These are phyloP conservation scores for Enteromius paludinosus DNA, from an alignment of 2,797 vertebrate genomes.

Conservation along the genomic window DNA sequence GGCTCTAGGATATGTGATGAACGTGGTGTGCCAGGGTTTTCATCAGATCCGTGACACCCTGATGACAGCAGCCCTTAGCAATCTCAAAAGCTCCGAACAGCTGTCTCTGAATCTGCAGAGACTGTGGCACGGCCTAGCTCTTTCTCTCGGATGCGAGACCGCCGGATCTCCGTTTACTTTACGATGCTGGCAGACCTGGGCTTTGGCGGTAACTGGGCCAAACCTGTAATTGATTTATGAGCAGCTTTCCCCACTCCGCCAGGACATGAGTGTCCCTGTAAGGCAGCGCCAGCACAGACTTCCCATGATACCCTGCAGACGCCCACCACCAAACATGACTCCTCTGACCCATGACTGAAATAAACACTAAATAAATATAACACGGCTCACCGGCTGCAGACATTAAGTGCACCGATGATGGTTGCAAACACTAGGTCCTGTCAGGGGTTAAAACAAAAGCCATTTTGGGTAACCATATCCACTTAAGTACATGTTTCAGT, in stretches of 20 bases:
- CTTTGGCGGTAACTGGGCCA: conserved; percentile 60
- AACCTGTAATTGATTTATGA: conserved; percentile 72
- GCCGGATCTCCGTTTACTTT: conserved; percentile 56
- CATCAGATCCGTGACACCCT: conserved; percentile 67
- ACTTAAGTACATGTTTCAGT: neutral
- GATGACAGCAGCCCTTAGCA: conserved; percentile 72
- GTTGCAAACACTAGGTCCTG: neutral
- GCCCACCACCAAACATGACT: conserved; percentile 1
- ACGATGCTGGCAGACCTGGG: conserved; percentile 57
- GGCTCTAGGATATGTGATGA: conserved; percentile 53
- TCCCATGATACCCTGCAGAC: conserved; percentile 37
- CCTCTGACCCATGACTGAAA: conserved; percentile 27
- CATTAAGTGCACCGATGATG: conserved; percentile 3
- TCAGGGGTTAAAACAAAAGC: neutral
- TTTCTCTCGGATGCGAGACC: conserved; percentile 52
- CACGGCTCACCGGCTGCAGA: conserved; percentile 20
- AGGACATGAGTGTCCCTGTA: conserved; percentile 68
- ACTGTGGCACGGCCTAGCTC: conserved; percentile 34
- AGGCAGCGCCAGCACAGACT: conserved; percentile 68
- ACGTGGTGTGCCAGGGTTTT: conserved; percentile 56
- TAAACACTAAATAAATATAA: conserved; percentile 28
- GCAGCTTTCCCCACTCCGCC: conserved; percentile 58
- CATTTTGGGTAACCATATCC: neutral
- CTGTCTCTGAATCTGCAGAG: conserved; percentile 60
- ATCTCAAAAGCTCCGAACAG: conserved; percentile 62